A percentile compares a stretch with the other conserved stretches of the same genome.
phyloP scores from a whole-genome alignment of 1,140 invertebrate species.

The Macrobrachium rosenbergii region DNA sequence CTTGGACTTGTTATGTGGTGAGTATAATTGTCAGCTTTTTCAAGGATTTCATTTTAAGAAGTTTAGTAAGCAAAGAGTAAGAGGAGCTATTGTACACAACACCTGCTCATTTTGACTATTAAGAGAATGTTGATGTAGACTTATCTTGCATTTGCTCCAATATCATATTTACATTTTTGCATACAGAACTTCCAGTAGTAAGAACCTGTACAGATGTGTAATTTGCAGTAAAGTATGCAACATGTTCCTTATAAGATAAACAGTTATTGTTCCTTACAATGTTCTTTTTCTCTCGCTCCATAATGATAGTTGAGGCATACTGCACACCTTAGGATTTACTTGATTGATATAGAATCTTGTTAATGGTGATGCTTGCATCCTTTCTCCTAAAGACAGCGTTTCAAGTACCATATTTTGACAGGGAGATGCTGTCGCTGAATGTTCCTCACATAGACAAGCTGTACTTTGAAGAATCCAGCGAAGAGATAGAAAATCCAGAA shows the following conservation, averaged over 20 bases:
- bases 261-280: too few relatives aligned
- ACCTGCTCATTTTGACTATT: too few relatives aligned
- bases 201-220: too few relatives aligned
- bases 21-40: neutral
- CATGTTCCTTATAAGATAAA: too few relatives aligned
- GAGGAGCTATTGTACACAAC: too few relatives aligned
- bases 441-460: conserved; percentile 74
- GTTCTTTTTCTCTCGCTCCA: too few relatives aligned
- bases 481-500: conserved; percentile 18
- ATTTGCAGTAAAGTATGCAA: too few relatives aligned
- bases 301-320: too few relatives aligned
- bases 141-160: too few relatives aligned
- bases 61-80: neutral
- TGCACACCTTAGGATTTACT: neutral
- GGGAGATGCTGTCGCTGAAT: conserved; percentile 83
- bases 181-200: too few relatives aligned
- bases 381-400: neutral
- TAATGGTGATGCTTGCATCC: neutral
- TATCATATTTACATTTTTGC: too few relatives aligned
- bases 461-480: neutral
- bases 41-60: neutral
- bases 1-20: conserved; percentile 81
- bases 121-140: too few relatives aligned
- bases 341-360: neutral
- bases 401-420: conserved; percentile 21